Evolutionary conservation across 2,888 invertebrate species (phyloP), one percentile per base, ranked within the genome.

Genomic region (Xylocampa areola): DNA sequence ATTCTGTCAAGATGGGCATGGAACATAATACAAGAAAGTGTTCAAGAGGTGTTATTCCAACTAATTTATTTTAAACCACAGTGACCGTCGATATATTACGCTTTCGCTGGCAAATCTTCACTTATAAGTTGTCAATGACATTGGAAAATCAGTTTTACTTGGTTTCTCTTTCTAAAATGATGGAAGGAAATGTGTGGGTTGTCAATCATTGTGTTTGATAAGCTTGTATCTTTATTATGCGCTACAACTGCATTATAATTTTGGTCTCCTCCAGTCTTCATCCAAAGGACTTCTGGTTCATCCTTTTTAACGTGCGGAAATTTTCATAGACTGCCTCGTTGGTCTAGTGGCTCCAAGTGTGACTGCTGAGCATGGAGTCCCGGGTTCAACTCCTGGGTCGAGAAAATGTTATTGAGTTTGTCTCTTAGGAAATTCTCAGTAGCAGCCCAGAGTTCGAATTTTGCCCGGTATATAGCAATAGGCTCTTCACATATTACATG

Each of bases 1-100:
- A 39, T 17, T 33, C 29, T 47, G 25, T 37, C 57, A 37, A 6
- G 13, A 7, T 33, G 2, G 2, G 13, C 32, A 41, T 27, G 43
- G 32, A 43, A 61, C 23, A 39, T 25, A 33, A 35, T 35, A 19
- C 29, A 52, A 68, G 63, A 63, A 60, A 67, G 50, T 67, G 35
- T 25, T n/a, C 11, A 60, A 30, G 16, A 30, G 11, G 21, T 35
- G 14, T 62, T 27, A 35, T 11, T 43, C 37, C 23, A 45, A 36
- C 52, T 61, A 60, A 60, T 70, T 73, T 69, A 53, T 40, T 60
- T 54, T 51, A 60, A 55, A 51, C 37, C 27, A 40, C 16, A 51
- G 37, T 40, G 29, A 40, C 25, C 33, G 36, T 16, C 32, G 29
- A 49, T 49, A 63, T 44, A 50, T 49, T 39, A 39, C 13, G 7